Base-by-base conservation (phyloP, 2,113 vertebrate species). In the Zosterops japonicus region DNA sequence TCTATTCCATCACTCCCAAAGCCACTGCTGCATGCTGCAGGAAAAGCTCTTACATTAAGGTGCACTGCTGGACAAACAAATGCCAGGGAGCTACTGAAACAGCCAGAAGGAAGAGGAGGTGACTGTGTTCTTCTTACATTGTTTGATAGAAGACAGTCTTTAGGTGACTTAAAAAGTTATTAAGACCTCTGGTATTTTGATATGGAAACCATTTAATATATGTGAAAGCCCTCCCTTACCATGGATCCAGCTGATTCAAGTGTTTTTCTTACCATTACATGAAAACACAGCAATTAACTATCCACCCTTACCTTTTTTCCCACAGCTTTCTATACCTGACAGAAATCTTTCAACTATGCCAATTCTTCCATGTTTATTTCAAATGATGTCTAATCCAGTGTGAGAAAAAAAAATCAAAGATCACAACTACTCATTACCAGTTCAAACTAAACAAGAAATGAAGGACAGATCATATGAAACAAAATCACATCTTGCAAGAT, bases 201-300 rank as follows among this genome's bases (percentile, higher is more conserved):
- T 33, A 44, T 1, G n/a, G 41, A 27, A 65, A 74, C 21, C 0
- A 2, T 56, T 50, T 33, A 0, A 1, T 9, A 35, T 8, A 56
- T 11, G 8, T 35, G 71, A 87, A 92, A 87, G 12, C 11, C 13
- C 39, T 74, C 42, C 55, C 47, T 71, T 36, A 41, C 5, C 21
- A 47, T 1, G 2, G 14, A 78, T 50, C 56, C 22, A 84, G 25
- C 8, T 44, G 41, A 55, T 22, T 35, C 56, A 15, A 69, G 9
- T 50, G 22, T 0, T 94, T 71, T 57, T 80, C 39, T 68, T 41
- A 57, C 46, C 13, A 11, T 31, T 55, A 81, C 16, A 78, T 29
- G 8, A 74, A 72, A 86, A 33, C 31, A 49, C n/a, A 49, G 11
- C 5, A 42, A 59, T n/a, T 36, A 72, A 19, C 47, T 57, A 72